Base-by-base conservation (phyloP, 2,113 vertebrate species). In the Pygoscelis adeliae region DNA sequence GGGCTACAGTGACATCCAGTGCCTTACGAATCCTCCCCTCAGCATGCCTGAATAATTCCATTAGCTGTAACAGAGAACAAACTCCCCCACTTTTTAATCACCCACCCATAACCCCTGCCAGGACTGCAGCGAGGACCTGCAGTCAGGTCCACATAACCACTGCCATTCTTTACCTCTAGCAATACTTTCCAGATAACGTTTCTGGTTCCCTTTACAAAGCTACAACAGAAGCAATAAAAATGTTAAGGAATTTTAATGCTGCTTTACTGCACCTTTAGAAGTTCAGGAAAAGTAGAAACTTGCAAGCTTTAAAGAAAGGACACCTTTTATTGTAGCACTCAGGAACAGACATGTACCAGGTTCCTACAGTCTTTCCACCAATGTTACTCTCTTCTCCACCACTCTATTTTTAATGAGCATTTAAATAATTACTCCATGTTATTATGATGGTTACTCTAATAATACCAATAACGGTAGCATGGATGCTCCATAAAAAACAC, bases 341-440 rank as follows among this genome's bases (percentile, higher is more conserved):
- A 95, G 93, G 72, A 98, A 79, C 50, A 66, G 40, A 83, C 83
- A 55, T 4, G 52, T 74, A 95, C 90, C 53, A 19, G 44, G 62
- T 91, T 96, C 91, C 84, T 77, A 32, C 89, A 87, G 10, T 62
- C 92, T 81, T 79, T 82, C 34, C 61, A 50, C 36, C 86, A 84
- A 21, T 63, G 32, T 74, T 93, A 78, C 69, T 86, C 82, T 58
- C 47, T 93, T 49, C 30, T n/a, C 5, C 52, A 55, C 53, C n/a
- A 66, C 85, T 95, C 11, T 7, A 80, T 93, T 97, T 93, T 90
- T 97, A 98, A 97, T 87, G 79, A 96, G 92, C 52, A 90, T 97
- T 98, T 97, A 97, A 96, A 96, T 95, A 97, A 98, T 96, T 93
- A 92, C 58, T 94, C 74, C 74, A 96, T 95, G 94, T 96, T 96